phyloP scores from a whole-genome alignment of 2,113 vertebrate genomes.

The Pontoporia blainvillei region DNA sequence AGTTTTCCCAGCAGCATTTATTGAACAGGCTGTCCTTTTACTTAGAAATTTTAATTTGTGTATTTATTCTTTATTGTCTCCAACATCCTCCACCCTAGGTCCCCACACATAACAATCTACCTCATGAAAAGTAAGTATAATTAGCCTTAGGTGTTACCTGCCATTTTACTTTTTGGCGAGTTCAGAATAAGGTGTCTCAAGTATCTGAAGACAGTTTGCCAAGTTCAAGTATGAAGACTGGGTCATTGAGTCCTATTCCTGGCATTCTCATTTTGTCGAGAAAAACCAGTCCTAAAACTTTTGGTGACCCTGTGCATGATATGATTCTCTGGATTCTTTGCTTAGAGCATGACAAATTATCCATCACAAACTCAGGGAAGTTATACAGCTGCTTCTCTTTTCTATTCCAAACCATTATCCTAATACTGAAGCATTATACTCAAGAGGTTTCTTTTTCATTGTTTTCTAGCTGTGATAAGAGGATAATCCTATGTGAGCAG shows the following conservation, averaged over 20 bases:
- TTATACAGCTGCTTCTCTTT: constrained; percentile 24
- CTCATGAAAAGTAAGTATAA: neutral
- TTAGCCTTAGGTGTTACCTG: neutral
- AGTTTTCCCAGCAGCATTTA: no score
- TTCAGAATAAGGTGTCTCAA: neutral
- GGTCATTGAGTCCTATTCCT: neutral
- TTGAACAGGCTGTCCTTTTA: no score
- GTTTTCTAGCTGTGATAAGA: neutral
- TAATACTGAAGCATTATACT: neutral
- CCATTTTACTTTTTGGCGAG: neutral
- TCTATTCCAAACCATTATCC: neutral
- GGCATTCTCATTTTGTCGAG: neutral
- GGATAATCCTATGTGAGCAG: neutral
- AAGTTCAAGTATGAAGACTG: neutral
- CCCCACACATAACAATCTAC: neutral
- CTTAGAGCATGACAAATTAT: constrained; percentile 18
- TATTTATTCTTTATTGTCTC: neutral
- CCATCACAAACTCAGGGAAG: neutral
- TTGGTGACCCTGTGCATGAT: neutral
- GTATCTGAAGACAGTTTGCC: neutral
- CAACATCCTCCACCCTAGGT: neutral
- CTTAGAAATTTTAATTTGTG: neutral
- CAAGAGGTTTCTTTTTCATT: neutral
- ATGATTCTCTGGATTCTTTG: constrained; percentile 34
- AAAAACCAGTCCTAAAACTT: neutral